Conservation (phyloP, 1,140 invertebrate genomes). For the Pseudobourletiella spinata region DNA sequence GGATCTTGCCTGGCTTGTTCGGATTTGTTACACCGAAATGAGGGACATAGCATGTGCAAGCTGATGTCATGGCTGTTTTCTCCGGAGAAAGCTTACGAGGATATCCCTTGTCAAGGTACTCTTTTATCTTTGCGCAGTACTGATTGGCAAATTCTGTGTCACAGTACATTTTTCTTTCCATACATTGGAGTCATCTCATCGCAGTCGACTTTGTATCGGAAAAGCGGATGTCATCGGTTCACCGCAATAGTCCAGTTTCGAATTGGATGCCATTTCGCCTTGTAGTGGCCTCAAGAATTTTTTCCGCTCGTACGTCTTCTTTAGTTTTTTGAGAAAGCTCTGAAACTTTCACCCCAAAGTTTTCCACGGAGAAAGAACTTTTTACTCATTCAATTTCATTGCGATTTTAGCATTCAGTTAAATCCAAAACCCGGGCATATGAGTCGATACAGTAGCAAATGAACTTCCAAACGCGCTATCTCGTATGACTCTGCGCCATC, state of each 20-base stretch:
- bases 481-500: no score
- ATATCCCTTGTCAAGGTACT: slow-evolving; percentile 19
- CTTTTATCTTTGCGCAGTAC: slow-evolving; percentile 7
- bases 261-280: no score
- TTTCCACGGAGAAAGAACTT: no score
- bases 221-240: slow-evolving; percentile 6
- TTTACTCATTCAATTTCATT: no score
- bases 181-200: slow-evolving; percentile 6
- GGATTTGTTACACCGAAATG: slow-evolving; percentile 12
- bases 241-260: no score
- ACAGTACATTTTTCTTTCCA: no score
- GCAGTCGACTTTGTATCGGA: slow-evolving; percentile 15
- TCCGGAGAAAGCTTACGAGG: not conserved
- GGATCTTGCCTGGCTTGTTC: slow-evolving; percentile 9
- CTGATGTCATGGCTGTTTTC: not conserved
- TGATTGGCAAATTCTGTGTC: not conserved
- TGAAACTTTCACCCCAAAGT: no score
- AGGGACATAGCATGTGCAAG: not conserved
- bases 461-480: no score
- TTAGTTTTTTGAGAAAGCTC: no score
- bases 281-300: not conserved
- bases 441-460: no score
- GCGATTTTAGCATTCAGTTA: no score
- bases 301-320: slow-evolving; percentile 8
- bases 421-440: no score